A percentile compares a stretch with the other conserved stretches of the same genome.
phyloP scores from a whole-genome alignment of 2,797 vertebrate genomes.

The Decapterus maruadsi region DNA sequence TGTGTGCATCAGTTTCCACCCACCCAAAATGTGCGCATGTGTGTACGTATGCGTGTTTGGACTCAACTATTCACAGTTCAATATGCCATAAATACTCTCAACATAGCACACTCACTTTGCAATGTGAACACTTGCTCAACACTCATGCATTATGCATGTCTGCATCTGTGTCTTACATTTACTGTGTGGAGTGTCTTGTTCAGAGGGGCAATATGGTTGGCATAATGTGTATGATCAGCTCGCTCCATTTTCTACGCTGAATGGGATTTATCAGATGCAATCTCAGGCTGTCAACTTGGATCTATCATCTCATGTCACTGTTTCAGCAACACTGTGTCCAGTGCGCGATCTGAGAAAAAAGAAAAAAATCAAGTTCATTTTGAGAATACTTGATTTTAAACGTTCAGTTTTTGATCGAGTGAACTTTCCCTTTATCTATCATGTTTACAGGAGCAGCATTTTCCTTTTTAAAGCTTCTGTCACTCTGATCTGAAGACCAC shows the following conservation, averaged over 20 bases:
- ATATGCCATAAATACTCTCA: slow-evolving; percentile 76
- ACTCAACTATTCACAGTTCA: slow-evolving; percentile 59
- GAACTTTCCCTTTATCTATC: neutral
- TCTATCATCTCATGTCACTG: neutral
- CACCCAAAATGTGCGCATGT: slow-evolving; percentile 34
- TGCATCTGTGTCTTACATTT: slow-evolving; percentile 73
- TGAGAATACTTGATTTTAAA: slow-evolving; percentile 1
- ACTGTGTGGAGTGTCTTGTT: slow-evolving; percentile 59
- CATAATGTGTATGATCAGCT: slow-evolving; percentile 56
- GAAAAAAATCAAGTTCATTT: neutral
- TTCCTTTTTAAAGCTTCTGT: neutral
- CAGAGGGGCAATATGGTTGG: slow-evolving; percentile 48
- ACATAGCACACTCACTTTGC: slow-evolving; percentile 62
- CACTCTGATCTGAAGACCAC: neutral
- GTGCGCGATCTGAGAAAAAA: neutral
- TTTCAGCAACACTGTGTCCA: neutral
- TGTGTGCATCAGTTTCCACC: slow-evolving; percentile 24
- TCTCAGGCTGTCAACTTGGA: slow-evolving; percentile 12
- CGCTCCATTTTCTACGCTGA: slow-evolving; percentile 33
- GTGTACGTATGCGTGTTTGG: slow-evolving; percentile 44
- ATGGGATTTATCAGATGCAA: slow-evolving; percentile 9
- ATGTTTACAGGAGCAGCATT: neutral
- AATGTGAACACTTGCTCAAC: slow-evolving; percentile 72
- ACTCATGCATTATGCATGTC: slow-evolving; percentile 81
- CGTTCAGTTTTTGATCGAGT: neutral